phyloP scores from a whole-genome alignment of 2,797 vertebrate genomes.

The Cuniculus paca region DNA sequence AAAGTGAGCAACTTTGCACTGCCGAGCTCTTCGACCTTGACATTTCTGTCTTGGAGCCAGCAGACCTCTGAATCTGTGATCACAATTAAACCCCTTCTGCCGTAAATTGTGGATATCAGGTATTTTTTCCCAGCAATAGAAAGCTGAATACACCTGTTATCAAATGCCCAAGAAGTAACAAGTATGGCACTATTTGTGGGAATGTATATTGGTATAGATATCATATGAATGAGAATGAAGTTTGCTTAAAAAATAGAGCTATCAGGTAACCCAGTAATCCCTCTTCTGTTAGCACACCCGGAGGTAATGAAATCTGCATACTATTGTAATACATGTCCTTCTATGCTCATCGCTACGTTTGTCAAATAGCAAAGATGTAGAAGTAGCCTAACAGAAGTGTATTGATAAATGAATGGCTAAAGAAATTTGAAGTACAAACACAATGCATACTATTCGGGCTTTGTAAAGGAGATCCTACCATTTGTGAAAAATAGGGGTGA shows the following conservation, averaged over 20 bases:
- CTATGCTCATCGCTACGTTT: neutral
- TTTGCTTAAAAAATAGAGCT: neutral
- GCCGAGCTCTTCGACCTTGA: neutral
- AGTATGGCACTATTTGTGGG: no score
- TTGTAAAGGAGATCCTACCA: neutral
- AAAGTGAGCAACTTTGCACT: neutral
- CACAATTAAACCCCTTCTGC: neutral
- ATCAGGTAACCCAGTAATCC: neutral
- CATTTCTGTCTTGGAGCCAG: neutral
- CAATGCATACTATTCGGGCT: neutral
- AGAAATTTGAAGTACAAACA: neutral
- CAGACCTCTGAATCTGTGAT: neutral
- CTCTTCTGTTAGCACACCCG: neutral
- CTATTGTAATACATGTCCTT: neutral
- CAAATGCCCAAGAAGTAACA: neutral
- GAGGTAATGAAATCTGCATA: neutral
- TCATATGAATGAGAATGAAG: neutral
- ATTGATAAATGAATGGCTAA: neutral
- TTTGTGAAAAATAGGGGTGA: neutral
- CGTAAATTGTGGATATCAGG: neutral
- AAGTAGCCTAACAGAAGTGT: neutral
- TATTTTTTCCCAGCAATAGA: neutral
- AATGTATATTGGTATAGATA: neutral
- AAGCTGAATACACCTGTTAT: neutral
- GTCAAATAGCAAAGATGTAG: neutral